These are phyloP conservation scores for Lithosia quadra DNA, from an alignment of 2,888 invertebrate species.

Conservation along the genomic window DNA sequence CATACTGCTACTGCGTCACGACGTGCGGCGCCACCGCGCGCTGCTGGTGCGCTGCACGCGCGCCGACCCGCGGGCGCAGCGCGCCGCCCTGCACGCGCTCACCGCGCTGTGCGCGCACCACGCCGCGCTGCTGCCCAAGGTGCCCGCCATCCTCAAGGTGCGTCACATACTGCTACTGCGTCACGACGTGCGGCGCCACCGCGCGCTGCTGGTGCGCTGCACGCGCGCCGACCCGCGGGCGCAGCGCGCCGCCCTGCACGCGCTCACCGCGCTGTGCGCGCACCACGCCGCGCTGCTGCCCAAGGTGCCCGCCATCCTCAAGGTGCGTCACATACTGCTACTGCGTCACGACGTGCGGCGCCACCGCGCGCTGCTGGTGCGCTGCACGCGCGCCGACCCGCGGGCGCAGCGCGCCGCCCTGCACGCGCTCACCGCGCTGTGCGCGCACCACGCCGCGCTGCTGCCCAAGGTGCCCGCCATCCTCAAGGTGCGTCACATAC, in stretches of 20 bases:
- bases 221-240: too few species aligned
- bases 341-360: too few species aligned
- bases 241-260: background rate
- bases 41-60: too few species aligned
- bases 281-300: constrained; percentile 89
- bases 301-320: too few species aligned
- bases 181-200: constrained; percentile 90
- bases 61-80: too few species aligned
- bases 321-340: too few species aligned
- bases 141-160: constrained; percentile 89
- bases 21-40: too few species aligned
- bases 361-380: too few species aligned
- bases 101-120: background rate
- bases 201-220: too few species aligned
- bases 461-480: constrained; percentile 69
- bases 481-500: constrained; percentile 1
- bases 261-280: background rate
- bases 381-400: too few species aligned
- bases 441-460: constrained; percentile 89
- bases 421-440: background rate
- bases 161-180: too few species aligned
- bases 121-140: constrained; percentile 96
- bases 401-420: background rate
- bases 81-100: background rate
- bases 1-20: too few species aligned